Conservation (phyloP, 2,113 vertebrate genomes). For the Hepsetus odoe region DNA sequence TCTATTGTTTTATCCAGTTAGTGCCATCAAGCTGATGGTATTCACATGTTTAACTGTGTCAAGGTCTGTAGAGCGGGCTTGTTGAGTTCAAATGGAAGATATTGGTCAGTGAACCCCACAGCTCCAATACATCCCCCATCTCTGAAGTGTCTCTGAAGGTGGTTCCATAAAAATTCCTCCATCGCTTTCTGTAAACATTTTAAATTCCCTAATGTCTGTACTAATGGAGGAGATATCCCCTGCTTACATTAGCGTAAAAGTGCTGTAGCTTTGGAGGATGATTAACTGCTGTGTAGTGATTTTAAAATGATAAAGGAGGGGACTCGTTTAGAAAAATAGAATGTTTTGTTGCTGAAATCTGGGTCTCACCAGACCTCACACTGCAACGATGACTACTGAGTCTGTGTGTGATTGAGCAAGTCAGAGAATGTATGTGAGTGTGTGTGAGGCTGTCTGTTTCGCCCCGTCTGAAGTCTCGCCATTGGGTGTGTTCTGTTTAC, state of each 20-base stretch:
- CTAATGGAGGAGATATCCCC: slow-evolving; percentile 50
- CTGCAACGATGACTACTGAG: slow-evolving; percentile 35
- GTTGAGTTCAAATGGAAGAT: slow-evolving; percentile 26
- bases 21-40: slow-evolving; percentile 5
- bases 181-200: slow-evolving; percentile 49
- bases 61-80: background rate
- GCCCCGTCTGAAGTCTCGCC: slow-evolving; percentile 54
- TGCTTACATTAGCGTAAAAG: slow-evolving; percentile 54
- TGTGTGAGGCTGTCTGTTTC: slow-evolving; percentile 51
- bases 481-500: slow-evolving; percentile 63
- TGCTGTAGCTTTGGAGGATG: slow-evolving; percentile 37
- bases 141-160: slow-evolving; percentile 45
- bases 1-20: background rate
- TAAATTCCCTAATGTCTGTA: slow-evolving; percentile 51
- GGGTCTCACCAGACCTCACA: slow-evolving; percentile 50
- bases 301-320: slow-evolving; percentile 20
- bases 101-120: slow-evolving; percentile 13
- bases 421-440: slow-evolving; percentile 22
- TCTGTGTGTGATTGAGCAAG: slow-evolving; percentile 33
- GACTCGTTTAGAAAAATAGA: slow-evolving; percentile 21
- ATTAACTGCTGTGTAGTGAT: slow-evolving; percentile 25
- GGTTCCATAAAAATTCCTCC: slow-evolving; percentile 54
- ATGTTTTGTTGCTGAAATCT: slow-evolving; percentile 18
- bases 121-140: background rate
- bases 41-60: background rate